Base-by-base conservation (phyloP, 2,113 vertebrate genomes). In the Leiothrix lutea region DNA sequence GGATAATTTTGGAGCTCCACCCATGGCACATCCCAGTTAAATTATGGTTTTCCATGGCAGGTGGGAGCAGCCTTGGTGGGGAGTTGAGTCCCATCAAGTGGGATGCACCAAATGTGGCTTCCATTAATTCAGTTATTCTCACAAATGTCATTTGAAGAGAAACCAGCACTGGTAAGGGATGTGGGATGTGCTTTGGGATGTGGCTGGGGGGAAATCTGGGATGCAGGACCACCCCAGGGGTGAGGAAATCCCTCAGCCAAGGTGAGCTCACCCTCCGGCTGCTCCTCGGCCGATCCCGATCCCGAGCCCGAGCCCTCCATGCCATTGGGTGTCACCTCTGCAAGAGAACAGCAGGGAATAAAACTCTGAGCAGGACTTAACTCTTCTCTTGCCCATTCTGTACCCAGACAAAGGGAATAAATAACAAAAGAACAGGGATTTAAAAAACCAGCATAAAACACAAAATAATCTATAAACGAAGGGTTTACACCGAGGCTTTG, bases 101-200 rank as follows among this genome's bases (percentile, higher is more conserved):
- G 33, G 42, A 38, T 4, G 45, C 5, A 2, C 60, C 65, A 3
- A 2, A 10, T 0, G 3, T 2, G 6, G 17, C 38, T 84, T 26
- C 16, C 29, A 47, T 11, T 13, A 20, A 31, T 38, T 29, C 36
- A 38, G 10, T 38, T 38, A 10, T 4, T 18, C 50, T 6, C 1
- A 6, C 25, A 65, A 61, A 56, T 0, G 0, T 1, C 12, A 70
- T 3, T 0, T 3, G 9, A 58, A 29, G 56, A 47, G 64, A 61
- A 84, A 72, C 1, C 54, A 70, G 17, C 8, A 21, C 2, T 5
- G 69, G 61, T 8, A 47, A 85, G 35, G 8, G 38, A 57, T n/a
- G n/a, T n/a, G 45, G 53, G 54, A 47, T 4, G 11, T 12, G 78
- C 12, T 81, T 1, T 28, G 44, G 86, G 57, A 36, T 8, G 26